Evolutionary conservation across 2,113 vertebrate genomes (phyloP).

Genomic region (Pelvicachromis taeniatus): DNA sequence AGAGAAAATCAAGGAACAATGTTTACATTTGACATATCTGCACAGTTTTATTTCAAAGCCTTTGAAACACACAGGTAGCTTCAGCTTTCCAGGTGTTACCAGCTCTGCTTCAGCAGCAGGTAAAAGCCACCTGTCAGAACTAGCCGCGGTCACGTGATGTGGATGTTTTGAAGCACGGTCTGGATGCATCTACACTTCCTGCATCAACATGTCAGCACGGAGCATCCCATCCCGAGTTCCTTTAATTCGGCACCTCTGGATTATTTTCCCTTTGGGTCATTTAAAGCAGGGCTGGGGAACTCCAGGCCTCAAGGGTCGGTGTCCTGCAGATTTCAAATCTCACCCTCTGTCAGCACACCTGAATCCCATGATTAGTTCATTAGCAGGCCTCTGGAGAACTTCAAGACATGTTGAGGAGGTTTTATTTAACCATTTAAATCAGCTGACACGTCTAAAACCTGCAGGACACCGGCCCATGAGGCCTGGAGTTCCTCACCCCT

Average conservation of each 20-base stretch:
- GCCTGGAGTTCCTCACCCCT: neutral
- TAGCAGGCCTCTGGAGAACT: neutral
- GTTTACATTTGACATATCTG: neutral
- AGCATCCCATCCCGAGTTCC: accelerated
- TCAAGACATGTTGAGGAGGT: neutral
- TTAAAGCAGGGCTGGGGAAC: neutral
- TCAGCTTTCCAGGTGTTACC: neutral
- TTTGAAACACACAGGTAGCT: neutral
- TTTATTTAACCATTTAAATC: neutral
- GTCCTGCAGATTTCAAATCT: neutral
- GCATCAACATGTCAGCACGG: neutral
- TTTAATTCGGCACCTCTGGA: neutral
- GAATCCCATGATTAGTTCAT: accelerated
- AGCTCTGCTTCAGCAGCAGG: neutral
- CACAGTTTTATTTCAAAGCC: neutral
- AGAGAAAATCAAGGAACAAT: neutral
- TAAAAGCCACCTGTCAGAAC: accelerated
- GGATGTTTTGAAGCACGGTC: neutral
- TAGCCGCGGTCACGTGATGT: neutral
- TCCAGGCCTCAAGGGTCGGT: neutral
- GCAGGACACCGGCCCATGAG: neutral
- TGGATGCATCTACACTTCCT: neutral
- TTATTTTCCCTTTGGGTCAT: neutral
- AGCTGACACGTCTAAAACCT: too few relatives aligned
- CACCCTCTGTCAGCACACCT: neutral